Evolutionary conservation across 2,113 vertebrate species (phyloP).

Genomic region (Forbesichthys agassizii): DNA sequence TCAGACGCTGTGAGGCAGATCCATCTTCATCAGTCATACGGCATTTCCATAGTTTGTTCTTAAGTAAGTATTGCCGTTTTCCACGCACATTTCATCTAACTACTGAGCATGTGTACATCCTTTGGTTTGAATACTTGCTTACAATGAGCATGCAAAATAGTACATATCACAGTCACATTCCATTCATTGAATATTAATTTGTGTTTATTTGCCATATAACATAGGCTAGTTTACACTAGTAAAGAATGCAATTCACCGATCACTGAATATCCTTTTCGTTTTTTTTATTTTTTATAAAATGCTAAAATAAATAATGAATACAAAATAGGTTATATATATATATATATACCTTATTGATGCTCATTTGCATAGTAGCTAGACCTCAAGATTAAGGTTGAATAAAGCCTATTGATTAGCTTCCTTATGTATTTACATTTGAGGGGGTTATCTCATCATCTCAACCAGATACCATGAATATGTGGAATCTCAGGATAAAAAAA

Average conservation of each 20-base stretch:
- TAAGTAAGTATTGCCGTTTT: constrained; percentile 85
- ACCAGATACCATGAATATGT: too few species aligned
- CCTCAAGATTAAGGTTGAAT: too few species aligned
- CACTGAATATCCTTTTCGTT: background rate
- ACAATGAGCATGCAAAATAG: background rate
- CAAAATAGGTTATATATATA: background rate
- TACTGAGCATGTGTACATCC: background rate
- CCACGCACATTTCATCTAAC: constrained; percentile 37
- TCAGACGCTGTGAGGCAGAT: constrained; percentile 87
- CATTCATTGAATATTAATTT: constrained; percentile 55
- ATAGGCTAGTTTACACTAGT: too few species aligned
- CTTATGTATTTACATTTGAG: too few species aligned
- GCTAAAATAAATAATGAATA: background rate
- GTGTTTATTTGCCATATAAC: constrained; percentile 1
- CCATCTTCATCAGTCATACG: constrained; percentile 84
- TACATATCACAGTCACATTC: constrained; percentile 12
- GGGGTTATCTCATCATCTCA: too few species aligned
- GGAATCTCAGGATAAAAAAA: too few species aligned
- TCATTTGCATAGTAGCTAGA: too few species aligned
- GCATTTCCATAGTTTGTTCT: constrained; percentile 86
- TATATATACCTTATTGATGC: background rate
- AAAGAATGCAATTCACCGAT: too few species aligned
- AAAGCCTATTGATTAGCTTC: too few species aligned
- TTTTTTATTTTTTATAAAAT: background rate
- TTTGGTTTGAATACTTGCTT: background rate